Base-by-base conservation (phyloP, 2,113 vertebrate species). In the Sylvietta virens region DNA sequence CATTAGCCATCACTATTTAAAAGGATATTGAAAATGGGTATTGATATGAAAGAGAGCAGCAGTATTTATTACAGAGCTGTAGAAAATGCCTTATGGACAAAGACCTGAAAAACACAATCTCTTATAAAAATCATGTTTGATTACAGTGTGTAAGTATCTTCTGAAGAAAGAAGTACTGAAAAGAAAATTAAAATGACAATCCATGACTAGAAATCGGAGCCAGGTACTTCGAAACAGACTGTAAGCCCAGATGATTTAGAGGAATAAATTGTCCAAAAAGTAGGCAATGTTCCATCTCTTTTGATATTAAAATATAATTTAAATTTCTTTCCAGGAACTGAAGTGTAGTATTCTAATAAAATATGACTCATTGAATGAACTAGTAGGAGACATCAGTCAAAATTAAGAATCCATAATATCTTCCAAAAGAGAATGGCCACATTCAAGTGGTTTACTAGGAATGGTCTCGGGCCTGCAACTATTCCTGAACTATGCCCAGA, bases 191-290 rank as follows among this genome's bases (percentile, higher is more conserved):
- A 69, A 51, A 20, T 39, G 33, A 16, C 10, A 60, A 16, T 64
- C 40, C 26, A n/a, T 70, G 65, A 37, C 60, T 81, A n/a, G 42
- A 86, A 86, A 20, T 15, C 26, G 7, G 26, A 95, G 18, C 17
- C 3, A 3, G 10, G 19, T 48, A 44, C 37, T 81, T 79, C 0
- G 0, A 58, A 86, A 64, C 11, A 64, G 19, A 33, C 9, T 35
- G 8, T 42, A 87, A 81, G 22, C 11, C 67, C 70, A 76, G 71
- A 50, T 45, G 7, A 66, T 37, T 71, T 51, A 51, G 9, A 69
- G 4, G 16, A 85, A 62, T 27, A 74, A 48, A 50, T 31, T 89
- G 15, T 51, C n/a, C 7, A 56, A 69, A 33, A 66, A 60, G 5
- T 27, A 6, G 4, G 19, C 6, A 61, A 62, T 27, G 7, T 53